Evolutionary conservation across 2,797 vertebrate genomes (phyloP).

Genomic region (Coregonus suidteri): DNA sequence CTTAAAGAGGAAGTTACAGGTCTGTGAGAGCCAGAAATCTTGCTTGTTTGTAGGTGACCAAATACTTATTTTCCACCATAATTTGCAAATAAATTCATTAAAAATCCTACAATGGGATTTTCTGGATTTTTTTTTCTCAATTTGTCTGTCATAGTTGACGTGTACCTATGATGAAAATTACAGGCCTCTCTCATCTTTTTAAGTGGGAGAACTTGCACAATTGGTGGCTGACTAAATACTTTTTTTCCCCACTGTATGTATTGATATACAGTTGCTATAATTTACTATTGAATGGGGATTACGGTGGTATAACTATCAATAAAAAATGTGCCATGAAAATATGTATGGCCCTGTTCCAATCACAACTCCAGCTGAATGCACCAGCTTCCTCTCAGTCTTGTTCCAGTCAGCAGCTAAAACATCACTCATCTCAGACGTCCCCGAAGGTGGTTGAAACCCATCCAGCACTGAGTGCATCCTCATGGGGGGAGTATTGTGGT

Average conservation of each 20-base stretch:
- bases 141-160: too few relatives aligned
- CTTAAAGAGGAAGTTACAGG: too few relatives aligned
- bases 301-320: conserved; percentile 15
- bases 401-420: not conserved
- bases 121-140: too few relatives aligned
- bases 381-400: not conserved
- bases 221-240: too few relatives aligned
- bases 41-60: too few relatives aligned
- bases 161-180: too few relatives aligned
- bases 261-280: conserved; percentile 25
- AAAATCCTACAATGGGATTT: too few relatives aligned
- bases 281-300: conserved; percentile 6
- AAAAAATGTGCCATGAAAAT: conserved; percentile 9
- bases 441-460: conserved; percentile 34
- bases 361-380: conserved; percentile 4
- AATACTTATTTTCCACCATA: too few relatives aligned
- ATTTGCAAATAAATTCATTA: too few relatives aligned
- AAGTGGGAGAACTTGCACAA: too few relatives aligned
- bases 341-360: conserved; percentile 26
- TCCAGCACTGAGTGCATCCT: conserved; percentile 22
- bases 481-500: conserved; percentile 53
- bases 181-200: too few relatives aligned
- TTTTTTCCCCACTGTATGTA: not conserved
- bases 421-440: conserved; percentile 38
- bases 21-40: too few relatives aligned